Evolutionary conservation across 2,888 invertebrate genomes (phyloP).

Genomic region (Crioceris asparagi): DNA sequence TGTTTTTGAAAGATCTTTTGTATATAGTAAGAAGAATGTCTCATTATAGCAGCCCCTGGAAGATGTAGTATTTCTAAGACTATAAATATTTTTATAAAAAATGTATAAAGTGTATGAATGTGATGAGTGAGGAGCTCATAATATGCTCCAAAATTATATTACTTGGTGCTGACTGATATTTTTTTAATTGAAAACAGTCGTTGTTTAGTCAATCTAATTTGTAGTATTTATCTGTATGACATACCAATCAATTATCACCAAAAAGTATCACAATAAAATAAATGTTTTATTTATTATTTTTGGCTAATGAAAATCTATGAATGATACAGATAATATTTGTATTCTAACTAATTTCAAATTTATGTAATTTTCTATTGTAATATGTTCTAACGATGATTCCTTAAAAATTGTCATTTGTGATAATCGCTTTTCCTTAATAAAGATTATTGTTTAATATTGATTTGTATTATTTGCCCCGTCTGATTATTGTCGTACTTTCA

Average conservation of each 20-base stretch:
- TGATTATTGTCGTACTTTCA: too few relatives aligned
- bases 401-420: conserved; percentile 41
- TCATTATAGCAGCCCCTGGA: conserved; percentile 35
- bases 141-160: conserved; percentile 20
- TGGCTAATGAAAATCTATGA: conserved; percentile 15
- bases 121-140: conserved; percentile 27
- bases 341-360: conserved; percentile 28
- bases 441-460: conserved; percentile 36
- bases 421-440: conserved; percentile 42
- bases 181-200: conserved; percentile 31
- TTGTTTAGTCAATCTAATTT: conserved; percentile 36
- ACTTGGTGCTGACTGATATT: conserved; percentile 39
- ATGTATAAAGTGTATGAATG: conserved; percentile 40
- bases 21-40: conserved; percentile 24
- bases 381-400: conserved; percentile 35
- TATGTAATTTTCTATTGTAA: conserved; percentile 28
- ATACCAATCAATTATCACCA: conserved; percentile 29
- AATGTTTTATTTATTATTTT: conserved; percentile 12
- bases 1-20: conserved; percentile 28
- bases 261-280: conserved; percentile 15
- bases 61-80: conserved; percentile 28
- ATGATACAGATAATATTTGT: conserved; percentile 15
- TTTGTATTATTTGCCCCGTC: too few relatives aligned
- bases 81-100: conserved; percentile 32
- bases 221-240: conserved; percentile 22